Evolutionary conservation across 2,113 vertebrate species (phyloP).

Genomic region (Steatornis caripensis): DNA sequence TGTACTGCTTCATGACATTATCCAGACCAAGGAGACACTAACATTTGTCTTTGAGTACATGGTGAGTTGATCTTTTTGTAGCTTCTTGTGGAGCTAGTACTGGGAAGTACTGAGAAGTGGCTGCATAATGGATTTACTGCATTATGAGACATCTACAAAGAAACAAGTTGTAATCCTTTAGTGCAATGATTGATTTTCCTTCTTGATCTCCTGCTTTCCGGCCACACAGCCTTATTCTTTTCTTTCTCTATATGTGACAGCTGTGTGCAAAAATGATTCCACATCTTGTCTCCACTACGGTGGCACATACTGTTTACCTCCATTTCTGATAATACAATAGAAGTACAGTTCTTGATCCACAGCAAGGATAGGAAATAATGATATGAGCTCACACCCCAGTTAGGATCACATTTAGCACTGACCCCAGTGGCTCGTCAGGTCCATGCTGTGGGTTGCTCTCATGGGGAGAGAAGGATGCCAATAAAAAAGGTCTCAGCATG

Average conservation of each 20-base stretch:
- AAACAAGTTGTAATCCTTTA: not conserved
- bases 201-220: not conserved
- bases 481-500: not conserved
- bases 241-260: not conserved
- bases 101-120: not conserved
- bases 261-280: constrained; percentile 14
- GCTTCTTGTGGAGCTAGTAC: constrained; percentile 5
- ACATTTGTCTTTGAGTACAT: constrained; percentile 91
- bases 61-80: constrained; percentile 74
- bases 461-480: not conserved
- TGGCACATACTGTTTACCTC: not conserved
- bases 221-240: not conserved
- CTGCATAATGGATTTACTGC: constrained; percentile 35
- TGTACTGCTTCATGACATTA: constrained; percentile 89
- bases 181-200: constrained; percentile 17
- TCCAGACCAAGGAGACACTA: constrained; percentile 85
- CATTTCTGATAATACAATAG: not conserved
- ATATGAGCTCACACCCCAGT: not conserved
- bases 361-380: not conserved
- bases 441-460: not conserved
- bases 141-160: constrained; percentile 43
- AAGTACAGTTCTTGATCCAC: not conserved
- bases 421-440: not conserved
- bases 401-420: not conserved
- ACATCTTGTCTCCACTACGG: not conserved